Evolutionary conservation across 1,140 invertebrate genomes (phyloP).

Genomic region (Bombus terrestris): DNA sequence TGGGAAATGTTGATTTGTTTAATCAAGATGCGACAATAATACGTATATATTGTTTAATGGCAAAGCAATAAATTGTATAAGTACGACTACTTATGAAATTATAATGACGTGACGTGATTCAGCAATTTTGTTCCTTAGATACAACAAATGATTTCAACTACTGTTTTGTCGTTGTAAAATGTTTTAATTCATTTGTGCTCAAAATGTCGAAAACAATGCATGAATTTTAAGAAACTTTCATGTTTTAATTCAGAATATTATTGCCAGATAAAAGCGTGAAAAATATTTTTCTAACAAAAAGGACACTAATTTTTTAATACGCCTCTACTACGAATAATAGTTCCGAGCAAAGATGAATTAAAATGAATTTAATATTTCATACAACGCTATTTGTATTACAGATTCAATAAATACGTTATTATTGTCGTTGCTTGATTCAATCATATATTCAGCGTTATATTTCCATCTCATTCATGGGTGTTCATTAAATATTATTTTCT

Average conservation of each 20-base stretch:
- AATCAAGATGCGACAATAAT: conserved; percentile 31
- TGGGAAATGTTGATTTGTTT: conserved; percentile 41
- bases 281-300: conserved; percentile 48
- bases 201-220: background rate
- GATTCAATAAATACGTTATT: conserved; percentile 17
- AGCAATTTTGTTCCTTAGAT: conserved; percentile 1
- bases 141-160: background rate
- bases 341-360: conserved; percentile 17
- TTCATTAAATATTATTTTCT: conserved; percentile 18
- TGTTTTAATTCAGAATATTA: conserved; percentile 6
- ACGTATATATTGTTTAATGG: background rate
- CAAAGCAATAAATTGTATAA: background rate
- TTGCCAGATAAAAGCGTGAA: background rate
- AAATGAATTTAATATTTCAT: background rate
- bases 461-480: background rate
- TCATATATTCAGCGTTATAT: conserved; percentile 11
- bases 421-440: conserved; percentile 44
- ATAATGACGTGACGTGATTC: background rate
- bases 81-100: background rate
- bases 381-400: background rate
- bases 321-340: background rate
- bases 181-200: conserved; percentile 26
- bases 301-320: conserved; percentile 18
- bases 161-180: background rate
- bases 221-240: background rate